Base-by-base conservation (phyloP, 2,797 vertebrate species). In the Todus mexicanus region DNA sequence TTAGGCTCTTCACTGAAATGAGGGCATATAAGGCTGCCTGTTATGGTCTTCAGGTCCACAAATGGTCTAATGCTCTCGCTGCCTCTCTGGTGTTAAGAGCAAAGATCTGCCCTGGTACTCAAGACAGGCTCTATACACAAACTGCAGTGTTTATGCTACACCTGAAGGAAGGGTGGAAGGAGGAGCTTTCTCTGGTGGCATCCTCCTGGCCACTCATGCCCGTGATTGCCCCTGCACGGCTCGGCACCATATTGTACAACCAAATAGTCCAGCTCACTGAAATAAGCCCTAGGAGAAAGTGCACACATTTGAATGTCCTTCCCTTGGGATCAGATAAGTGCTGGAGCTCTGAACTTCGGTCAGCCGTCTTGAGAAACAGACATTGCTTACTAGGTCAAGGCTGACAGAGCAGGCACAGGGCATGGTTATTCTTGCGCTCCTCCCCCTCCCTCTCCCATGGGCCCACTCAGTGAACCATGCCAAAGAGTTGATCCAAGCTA, bases 191-290 rank as follows among this genome's bases (percentile, higher is more conserved):
- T 45, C n/a, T 9, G 3, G 33, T 4, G 3, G 29, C 23, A 40
- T 45, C 31, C 23, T 77, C 26, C 66, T 27, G 16, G 17, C 11
- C 42, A 85, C 35, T 29, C 2, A 3, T 64, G 50, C 15, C 60
- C 33, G 27, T 2, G 5, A 68, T 6, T 0, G 0, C 47, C 27
- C 43, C 37, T 45, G 3, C 1, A 1, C 0, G 0, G 22, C 40
- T 66, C 68, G 51, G 61, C 25, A 77, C 10, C 19, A 31, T 31
- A 45, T 14, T 3, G 13, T 6, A 37, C 12, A 73, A 72, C 26
- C 21, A 15, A 56, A 57, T 8, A 77, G 66, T 9, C 27, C 25
- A 48, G 29, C 11, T 84, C 61, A 48, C 12, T 45, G 43, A 54
- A 92, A 79, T 27, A 54, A 50, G 19, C 31, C 13, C 42, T 23